These are phyloP conservation scores for Genyomyrus donnyi DNA, from an alignment of 2,113 vertebrate genomes.

Conservation along the genomic window DNA sequence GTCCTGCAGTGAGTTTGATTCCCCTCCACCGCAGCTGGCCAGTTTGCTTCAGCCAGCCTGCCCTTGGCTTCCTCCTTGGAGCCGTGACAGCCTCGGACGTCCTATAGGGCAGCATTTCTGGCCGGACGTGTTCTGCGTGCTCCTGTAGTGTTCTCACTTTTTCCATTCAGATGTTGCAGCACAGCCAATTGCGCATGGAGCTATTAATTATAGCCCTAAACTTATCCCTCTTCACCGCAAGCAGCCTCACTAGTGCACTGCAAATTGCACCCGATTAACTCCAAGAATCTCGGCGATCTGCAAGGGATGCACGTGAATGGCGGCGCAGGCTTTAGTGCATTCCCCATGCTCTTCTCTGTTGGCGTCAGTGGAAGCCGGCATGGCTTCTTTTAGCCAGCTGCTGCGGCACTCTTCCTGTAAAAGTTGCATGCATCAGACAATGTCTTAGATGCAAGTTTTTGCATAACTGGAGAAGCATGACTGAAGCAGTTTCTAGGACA, in stretches of 20 bases:
- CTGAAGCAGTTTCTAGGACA: neutral
- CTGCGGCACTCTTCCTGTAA: neutral
- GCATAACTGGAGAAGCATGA: neutral
- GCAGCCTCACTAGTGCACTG: neutral
- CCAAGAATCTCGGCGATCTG: neutral
- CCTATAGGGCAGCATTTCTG: neutral
- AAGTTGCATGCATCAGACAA: neutral
- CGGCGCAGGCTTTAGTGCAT: neutral
- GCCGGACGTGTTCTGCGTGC: neutral
- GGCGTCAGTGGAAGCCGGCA: neutral
- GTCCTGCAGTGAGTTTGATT: constrained; percentile 82
- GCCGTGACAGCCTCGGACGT: neutral
- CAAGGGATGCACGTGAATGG: neutral
- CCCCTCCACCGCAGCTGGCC: constrained; percentile 11
- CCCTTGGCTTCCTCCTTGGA: neutral
- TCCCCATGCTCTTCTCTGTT: neutral
- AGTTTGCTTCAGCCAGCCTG: constrained; percentile 5
- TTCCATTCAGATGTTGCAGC: neutral
- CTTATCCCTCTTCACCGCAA: neutral
- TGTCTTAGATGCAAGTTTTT: neutral
- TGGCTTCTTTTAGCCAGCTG: neutral
- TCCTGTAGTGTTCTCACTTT: neutral
- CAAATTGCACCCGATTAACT: neutral
- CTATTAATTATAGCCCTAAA: neutral
- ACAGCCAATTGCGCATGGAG: neutral